Conservation (phyloP, 2,797 vertebrate species). For the Enteromius mattozi region DNA sequence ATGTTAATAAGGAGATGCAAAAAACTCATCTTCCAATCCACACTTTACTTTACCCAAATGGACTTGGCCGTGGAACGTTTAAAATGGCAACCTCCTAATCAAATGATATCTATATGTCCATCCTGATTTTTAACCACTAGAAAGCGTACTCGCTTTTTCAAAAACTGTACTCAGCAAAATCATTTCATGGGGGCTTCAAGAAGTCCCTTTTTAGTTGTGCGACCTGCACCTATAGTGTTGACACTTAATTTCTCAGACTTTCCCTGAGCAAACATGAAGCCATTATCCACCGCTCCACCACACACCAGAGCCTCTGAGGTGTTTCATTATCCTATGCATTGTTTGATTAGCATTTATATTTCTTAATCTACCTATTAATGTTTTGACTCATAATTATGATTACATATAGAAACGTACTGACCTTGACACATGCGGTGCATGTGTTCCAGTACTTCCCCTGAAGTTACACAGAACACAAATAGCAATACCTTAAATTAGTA, state of each 20-base stretch:
- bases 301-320: neutral
- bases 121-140: neutral
- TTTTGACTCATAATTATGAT: constrained; percentile 4
- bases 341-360: constrained; percentile 25
- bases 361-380: constrained; percentile 11
- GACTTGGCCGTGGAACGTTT: neutral
- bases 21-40: neutral
- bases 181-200: neutral
- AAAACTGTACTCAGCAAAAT: neutral
- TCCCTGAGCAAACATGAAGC: constrained; percentile 10
- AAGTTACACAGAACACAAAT: neutral
- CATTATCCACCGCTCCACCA: neutral
- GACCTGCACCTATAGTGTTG: constrained; percentile 25
- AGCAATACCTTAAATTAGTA: neutral
- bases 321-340: constrained; percentile 24
- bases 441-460: neutral
- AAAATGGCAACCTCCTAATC: neutral
- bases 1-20: neutral
- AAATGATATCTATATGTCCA: neutral
- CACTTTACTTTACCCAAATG: neutral
- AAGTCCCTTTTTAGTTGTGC: constrained; percentile 4
- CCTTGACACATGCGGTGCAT: neutral
- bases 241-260: constrained; percentile 22
- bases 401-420: neutral
- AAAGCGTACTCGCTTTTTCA: neutral